These are phyloP conservation scores for Thinocorus orbignyianus DNA, from an alignment of 2,113 vertebrate genomes.

Conservation along the genomic window DNA sequence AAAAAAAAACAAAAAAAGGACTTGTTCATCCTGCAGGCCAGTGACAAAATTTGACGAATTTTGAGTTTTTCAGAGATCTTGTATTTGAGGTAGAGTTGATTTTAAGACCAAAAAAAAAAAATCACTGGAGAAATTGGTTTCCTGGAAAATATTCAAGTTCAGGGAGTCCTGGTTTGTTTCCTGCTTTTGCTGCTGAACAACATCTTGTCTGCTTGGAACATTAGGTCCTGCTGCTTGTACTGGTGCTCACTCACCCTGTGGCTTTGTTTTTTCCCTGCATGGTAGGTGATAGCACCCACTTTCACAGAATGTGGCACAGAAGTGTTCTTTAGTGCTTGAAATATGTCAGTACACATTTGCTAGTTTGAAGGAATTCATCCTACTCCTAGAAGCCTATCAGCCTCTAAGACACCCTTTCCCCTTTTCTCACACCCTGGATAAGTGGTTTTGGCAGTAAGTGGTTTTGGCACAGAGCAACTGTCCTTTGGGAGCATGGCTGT, in stretches of 20 bases:
- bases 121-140: background rate
- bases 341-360: background rate
- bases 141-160: background rate
- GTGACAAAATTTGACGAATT: background rate
- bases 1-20: background rate
- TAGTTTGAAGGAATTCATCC: background rate
- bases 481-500: fast-evolving
- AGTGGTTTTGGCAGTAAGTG: background rate
- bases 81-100: background rate
- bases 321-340: background rate
- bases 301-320: background rate
- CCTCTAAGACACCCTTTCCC: background rate
- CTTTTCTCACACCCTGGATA: background rate
- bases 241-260: background rate
- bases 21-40: background rate
- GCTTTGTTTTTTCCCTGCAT: background rate
- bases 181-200: background rate
- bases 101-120: background rate
- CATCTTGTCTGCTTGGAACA: background rate
- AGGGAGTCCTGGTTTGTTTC: background rate
- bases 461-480: background rate
- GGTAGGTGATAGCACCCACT: background rate
- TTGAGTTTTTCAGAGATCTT: background rate
- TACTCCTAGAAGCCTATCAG: background rate
- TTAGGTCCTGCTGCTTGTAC: fast-evolving